Evolutionary conservation across 2,797 vertebrate genomes (phyloP).

Genomic region (Diplodus puntazzo): DNA sequence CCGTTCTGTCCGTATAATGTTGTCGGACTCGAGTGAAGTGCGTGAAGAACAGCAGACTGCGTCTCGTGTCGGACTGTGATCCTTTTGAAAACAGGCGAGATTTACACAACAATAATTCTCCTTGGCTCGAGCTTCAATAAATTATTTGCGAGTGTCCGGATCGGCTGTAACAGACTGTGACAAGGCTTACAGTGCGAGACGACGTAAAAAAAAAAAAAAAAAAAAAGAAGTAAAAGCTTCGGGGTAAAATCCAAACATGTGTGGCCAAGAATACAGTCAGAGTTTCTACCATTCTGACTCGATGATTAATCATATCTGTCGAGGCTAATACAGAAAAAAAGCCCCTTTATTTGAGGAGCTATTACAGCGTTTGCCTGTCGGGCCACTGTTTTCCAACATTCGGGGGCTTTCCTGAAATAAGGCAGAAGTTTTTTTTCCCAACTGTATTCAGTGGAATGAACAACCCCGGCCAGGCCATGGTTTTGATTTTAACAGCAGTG

Average conservation of each 20-base stretch:
- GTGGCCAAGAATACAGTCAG: constrained; percentile 53
- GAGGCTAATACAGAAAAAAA: constrained; percentile 41
- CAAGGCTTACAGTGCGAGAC: constrained; percentile 27
- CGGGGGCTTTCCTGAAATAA: constrained; percentile 55
- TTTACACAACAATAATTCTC: constrained; percentile 56
- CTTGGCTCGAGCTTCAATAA: constrained; percentile 31
- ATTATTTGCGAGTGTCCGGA: constrained; percentile 24
- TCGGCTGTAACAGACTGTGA: constrained; percentile 43
- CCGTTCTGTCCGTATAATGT: constrained; percentile 15
- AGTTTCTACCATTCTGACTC: constrained; percentile 43
- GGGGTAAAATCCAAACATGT: constrained; percentile 12
- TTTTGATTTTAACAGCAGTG: constrained; percentile 95
- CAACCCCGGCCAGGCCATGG: constrained; percentile 87
- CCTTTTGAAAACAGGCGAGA: constrained; percentile 50
- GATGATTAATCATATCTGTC: constrained; percentile 56
- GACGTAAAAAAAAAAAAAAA: background rate
- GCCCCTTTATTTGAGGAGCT: constrained; percentile 40
- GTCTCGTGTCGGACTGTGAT: constrained; percentile 47
- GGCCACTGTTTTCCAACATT: constrained; percentile 58
- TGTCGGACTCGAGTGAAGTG: constrained; percentile 15
- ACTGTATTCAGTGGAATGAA: constrained; percentile 62
- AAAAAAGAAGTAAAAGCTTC: background rate
- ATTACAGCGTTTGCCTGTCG: constrained; percentile 15
- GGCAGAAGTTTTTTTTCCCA: constrained; percentile 56
- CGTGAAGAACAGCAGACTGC: constrained; percentile 20